Conservation (phyloP, 2,797 vertebrate species). For the Scarus forsteni region DNA sequence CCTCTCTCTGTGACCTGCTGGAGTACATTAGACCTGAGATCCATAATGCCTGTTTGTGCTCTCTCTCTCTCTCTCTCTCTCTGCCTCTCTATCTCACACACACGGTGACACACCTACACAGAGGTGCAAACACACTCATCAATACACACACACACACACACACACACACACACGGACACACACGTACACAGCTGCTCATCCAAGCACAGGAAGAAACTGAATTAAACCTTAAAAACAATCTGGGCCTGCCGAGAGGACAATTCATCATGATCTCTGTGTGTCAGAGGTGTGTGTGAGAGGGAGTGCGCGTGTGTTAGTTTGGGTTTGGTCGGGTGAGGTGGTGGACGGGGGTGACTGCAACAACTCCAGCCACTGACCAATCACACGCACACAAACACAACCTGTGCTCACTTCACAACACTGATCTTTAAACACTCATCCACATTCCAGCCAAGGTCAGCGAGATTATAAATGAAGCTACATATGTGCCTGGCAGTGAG, state of each 20-base stretch:
- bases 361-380: slow-evolving; percentile 83
- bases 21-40: slow-evolving; percentile 99
- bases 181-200: slow-evolving; percentile 92
- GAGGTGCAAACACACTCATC: slow-evolving; percentile 67
- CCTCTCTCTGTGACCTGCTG: slow-evolving; percentile 93
- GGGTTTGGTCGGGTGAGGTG: slow-evolving; percentile 29
- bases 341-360: slow-evolving; percentile 75
- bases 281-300: slow-evolving; percentile 74
- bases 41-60: slow-evolving; percentile 88
- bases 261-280: slow-evolving; percentile 96
- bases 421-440: slow-evolving; percentile 85
- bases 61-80: slow-evolving; percentile 45
- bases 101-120: slow-evolving; percentile 62
- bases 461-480: slow-evolving; percentile 82
- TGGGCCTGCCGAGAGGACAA: slow-evolving; percentile 93
- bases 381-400: slow-evolving; percentile 44
- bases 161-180: slow-evolving; percentile 18
- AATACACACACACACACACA: slow-evolving; percentile 35
- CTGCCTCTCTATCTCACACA: slow-evolving; percentile 36
- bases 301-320: slow-evolving; percentile 51
- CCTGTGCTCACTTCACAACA: slow-evolving; percentile 67
- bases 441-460: slow-evolving; percentile 88
- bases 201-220: slow-evolving; percentile 99
- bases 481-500: slow-evolving; percentile 44
- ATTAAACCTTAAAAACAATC: slow-evolving; percentile 99